Conservation (phyloP, 2,797 vertebrate genomes). For the Geotria australis region DNA sequence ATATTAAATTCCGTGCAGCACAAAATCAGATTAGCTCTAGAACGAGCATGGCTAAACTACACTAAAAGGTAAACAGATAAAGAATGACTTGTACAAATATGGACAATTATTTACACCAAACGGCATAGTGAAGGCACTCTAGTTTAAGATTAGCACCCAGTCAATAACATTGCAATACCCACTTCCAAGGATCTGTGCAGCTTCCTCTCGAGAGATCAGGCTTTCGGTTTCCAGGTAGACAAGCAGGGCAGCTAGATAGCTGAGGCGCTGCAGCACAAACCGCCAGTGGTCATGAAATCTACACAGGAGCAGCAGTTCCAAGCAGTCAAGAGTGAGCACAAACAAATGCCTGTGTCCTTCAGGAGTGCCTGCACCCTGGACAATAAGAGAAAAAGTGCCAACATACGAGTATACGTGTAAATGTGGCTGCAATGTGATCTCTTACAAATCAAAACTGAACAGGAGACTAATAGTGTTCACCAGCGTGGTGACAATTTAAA, state of each 20-base stretch:
- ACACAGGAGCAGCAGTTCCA: too few relatives aligned
- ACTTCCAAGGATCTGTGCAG: constrained; percentile 69
- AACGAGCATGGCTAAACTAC: too few relatives aligned
- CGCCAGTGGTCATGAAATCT: constrained; percentile 81
- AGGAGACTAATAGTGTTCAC: background rate
- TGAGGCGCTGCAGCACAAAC: constrained; percentile 67
- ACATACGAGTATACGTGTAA: background rate
- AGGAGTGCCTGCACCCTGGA: constrained; percentile 9
- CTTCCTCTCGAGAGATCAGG: constrained; percentile 55
- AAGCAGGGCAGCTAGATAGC: constrained; percentile 57
- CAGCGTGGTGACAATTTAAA: background rate
- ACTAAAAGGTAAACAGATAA: too few relatives aligned
- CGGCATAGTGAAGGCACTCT: too few relatives aligned
- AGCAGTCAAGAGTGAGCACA: too few relatives aligned
- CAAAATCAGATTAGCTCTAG: too few relatives aligned
- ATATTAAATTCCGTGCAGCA: too few relatives aligned
- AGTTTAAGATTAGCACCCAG: too few relatives aligned
- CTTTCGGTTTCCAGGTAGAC: constrained; percentile 67
- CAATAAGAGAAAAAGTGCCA: background rate
- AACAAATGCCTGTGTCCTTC: too few relatives aligned
- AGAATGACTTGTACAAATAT: too few relatives aligned
- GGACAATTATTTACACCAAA: too few relatives aligned
- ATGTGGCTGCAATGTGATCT: background rate
- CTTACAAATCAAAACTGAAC: background rate
- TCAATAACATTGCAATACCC: constrained; percentile 10